phyloP scores from a whole-genome alignment of 2,888 invertebrate genomes.

The Imbricaverruca yamaguchii region DNA sequence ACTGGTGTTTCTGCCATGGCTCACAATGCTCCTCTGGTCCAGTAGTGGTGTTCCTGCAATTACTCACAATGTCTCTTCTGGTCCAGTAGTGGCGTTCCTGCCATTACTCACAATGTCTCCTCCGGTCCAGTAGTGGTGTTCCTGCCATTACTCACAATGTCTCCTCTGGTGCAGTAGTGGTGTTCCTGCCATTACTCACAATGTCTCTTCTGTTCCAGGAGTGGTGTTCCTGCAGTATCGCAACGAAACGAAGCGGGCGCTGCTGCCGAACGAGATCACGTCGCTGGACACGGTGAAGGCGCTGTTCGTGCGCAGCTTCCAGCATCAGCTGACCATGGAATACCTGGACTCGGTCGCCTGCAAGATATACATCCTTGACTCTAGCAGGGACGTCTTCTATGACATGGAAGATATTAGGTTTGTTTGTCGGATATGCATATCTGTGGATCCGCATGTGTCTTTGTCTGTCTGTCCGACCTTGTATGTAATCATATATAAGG shows the following conservation, averaged over 20 bases:
- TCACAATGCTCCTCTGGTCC: no score
- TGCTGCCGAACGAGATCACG: conserved; percentile 93
- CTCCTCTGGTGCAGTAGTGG: no score
- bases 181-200: no score
- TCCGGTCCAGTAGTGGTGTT: no score
- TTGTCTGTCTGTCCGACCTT: no score
- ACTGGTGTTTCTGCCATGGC: no score
- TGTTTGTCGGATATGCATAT: no score
- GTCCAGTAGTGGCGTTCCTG: conserved; percentile 77
- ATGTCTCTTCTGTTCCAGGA: conserved; percentile 49
- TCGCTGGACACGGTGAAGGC: conserved; percentile 94
- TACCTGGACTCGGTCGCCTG: conserved; percentile 87
- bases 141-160: no score
- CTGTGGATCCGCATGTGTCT: no score
- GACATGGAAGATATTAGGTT: conserved; percentile 90
- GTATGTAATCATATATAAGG: no score
- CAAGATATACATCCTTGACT: conserved; percentile 95
- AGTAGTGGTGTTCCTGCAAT: no score
- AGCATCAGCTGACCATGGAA: conserved; percentile 88
- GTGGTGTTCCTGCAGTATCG: conserved; percentile 90
- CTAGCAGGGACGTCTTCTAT: conserved; percentile 94
- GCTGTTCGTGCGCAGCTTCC: conserved; percentile 88
- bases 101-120: conserved; percentile 43
- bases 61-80: conserved; percentile 33
- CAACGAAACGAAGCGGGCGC: conserved; percentile 89